Evolutionary conservation across 2,888 invertebrate genomes (phyloP), one percentile per base, ranked within the genome.

Genomic region (Silvanus unidentatus): DNA sequence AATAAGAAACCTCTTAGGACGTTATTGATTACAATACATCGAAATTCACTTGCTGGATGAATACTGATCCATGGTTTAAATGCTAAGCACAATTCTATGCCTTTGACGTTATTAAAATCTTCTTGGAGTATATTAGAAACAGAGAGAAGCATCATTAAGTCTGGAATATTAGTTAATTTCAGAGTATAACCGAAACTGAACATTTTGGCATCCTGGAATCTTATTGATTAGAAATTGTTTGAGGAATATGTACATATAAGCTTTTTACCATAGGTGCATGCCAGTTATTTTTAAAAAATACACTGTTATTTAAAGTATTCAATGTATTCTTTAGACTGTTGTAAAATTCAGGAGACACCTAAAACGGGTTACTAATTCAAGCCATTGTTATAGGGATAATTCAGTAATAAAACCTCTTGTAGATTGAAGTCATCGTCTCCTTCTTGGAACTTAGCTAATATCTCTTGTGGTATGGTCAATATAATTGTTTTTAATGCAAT

Each of bases 271-370:
- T 50, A 14, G 70, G 70, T 10, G 70, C 67, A 54, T 69, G 69
- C 70, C 70, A 71, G 50, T 71, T 71, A 44, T 66, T 69, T 57
- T 68, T 71, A 2, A 66, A 59, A 53, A 70, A 71, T 22, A 62
- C 66, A 22, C 52, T 53, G 32, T 58, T 62, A 34, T 60, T 51
- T 6, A 68, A 52, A 1, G 48, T 40, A 29, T 60, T 63, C 35
- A 69, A 55, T 4, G 63, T 64, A 52, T 68, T 65, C 47, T 57
- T 64, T 15, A 70, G 42, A 12, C 54, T 45, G 29, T 62, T 50
- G 28, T 57, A 28, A 45, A 48, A 58, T 5, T 60, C 57, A 8
- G 16, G 36, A 12, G 45, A 59, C 2, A 49, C 39, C 47, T 53
- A 34, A 12, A 22, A 3, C 22, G 4, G 8, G 22, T 22, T 22